Conservation (phyloP, 2,113 vertebrate species). For the Oncorhynchus keta region DNA sequence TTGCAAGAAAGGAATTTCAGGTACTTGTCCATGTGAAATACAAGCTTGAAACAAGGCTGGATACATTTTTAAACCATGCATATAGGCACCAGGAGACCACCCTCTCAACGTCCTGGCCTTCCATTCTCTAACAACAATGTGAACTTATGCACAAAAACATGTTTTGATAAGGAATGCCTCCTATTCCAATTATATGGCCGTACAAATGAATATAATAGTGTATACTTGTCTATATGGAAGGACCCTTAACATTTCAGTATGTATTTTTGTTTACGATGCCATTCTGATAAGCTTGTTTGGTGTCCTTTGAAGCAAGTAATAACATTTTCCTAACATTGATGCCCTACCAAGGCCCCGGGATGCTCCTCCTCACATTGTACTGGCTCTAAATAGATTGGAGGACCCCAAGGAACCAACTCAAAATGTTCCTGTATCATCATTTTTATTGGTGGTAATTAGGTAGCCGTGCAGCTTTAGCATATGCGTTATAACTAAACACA, state of each 20-base stretch:
- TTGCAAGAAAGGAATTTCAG: too few relatives aligned
- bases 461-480: too few relatives aligned
- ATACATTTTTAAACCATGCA: neutral
- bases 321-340: constrained; percentile 5
- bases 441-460: constrained; percentile 1
- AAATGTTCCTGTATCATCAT: neutral
- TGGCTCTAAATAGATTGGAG: neutral
- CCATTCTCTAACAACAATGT: neutral
- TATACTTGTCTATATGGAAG: too few relatives aligned
- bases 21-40: neutral
- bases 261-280: too few relatives aligned
- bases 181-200: too few relatives aligned
- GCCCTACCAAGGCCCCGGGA: neutral
- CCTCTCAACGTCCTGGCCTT: neutral
- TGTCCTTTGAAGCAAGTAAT: neutral
- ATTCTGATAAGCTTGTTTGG: too few relatives aligned
- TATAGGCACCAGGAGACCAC: neutral
- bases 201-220: too few relatives aligned
- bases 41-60: neutral
- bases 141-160: too few relatives aligned
- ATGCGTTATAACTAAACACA: too few relatives aligned
- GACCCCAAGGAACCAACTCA: neutral
- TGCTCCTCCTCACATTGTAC: neutral
- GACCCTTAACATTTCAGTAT: too few relatives aligned
- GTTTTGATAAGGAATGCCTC: too few relatives aligned